Evolutionary conservation across 2,888 invertebrate genomes (phyloP).

Genomic region (Spisula solida): DNA sequence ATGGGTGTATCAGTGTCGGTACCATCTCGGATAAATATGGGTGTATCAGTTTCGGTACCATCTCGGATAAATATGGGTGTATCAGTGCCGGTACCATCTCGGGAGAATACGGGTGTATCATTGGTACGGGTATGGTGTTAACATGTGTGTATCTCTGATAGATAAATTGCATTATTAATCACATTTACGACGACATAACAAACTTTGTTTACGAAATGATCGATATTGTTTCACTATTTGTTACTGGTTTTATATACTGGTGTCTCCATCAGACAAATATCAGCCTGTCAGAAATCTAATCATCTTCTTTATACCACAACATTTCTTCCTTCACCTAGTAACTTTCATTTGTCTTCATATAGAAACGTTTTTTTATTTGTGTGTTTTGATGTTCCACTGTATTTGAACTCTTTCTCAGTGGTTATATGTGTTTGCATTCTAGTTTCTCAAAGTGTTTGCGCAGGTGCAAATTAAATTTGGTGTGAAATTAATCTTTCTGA

Average conservation of each 20-base stretch:
- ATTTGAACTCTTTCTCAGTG: not conserved
- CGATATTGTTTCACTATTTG: not conserved
- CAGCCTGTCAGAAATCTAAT: not conserved
- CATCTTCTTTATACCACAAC: not conserved
- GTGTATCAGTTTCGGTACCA: too few relatives aligned
- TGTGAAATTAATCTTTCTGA: conserved; percentile 19
- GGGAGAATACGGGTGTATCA: too few relatives aligned
- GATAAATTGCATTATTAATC: too few relatives aligned
- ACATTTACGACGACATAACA: not conserved
- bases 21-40: too few relatives aligned
- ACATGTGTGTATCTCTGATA: too few relatives aligned
- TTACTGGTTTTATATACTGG: too few relatives aligned
- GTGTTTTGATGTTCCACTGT: not conserved
- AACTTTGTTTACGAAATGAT: too few relatives aligned
- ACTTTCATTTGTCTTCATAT: not conserved
- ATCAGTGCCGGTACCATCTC: too few relatives aligned
- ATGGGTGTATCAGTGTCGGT: too few relatives aligned
- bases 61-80: too few relatives aligned
- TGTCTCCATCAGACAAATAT: not conserved
- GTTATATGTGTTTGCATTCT: not conserved
- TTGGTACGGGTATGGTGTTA: too few relatives aligned
- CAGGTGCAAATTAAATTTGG: conserved; percentile 26
- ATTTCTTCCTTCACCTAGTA: not conserved
- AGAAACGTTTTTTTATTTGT: not conserved
- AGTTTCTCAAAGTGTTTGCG: not conserved